Base-by-base conservation (phyloP, 2,888 invertebrate species). In the Gymnosoma rotundatum region DNA sequence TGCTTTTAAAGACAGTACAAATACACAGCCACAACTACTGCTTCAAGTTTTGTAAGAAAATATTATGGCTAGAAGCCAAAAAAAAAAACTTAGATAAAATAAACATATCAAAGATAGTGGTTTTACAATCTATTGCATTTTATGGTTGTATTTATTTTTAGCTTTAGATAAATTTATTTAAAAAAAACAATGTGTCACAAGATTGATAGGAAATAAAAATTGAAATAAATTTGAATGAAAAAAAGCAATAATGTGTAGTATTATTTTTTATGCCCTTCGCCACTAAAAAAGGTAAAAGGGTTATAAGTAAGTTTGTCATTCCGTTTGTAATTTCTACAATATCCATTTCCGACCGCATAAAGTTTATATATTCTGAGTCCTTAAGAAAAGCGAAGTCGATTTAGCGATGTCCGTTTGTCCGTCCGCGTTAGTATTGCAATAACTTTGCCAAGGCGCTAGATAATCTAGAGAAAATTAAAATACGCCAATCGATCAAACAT, bases 51-150 rank as follows among this genome's bases (percentile, higher is more conserved):
- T 10, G 0, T 1, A 32, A 38, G 8, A 42, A 63, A 25, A 69
- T 21, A 78, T 67, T 20, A 64, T 83, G 83, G 83, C 78, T 50
- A 14, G 45, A 63, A 74, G 78, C 78, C 83, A 83, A 83, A 42
- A 60, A 48, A 7, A n/a, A 1, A 25, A 25, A 25, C 56, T 69
- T 20, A n/a, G n/a, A n/a, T n/a, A n/a, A n/a, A n/a, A n/a, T 50
- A 36, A 45, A 38, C 16, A 58, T 38, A 36, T 20, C 12, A 38
- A 76, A 60, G 14, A 20, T 69, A 42, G n/a, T 45, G 52, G 61
- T 61, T 61, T 69, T 61, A 32, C 16, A 32, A 70, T 52, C 20
- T 7, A 54, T 54, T 32, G 20, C 52, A 52, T 36, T 5, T 36
- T n/a, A 48, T 14, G n/a, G 16, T 48, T 48, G 32, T n/a, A 6